Base-by-base conservation (phyloP, 2,113 vertebrate species). In the Gambusia affinis region DNA sequence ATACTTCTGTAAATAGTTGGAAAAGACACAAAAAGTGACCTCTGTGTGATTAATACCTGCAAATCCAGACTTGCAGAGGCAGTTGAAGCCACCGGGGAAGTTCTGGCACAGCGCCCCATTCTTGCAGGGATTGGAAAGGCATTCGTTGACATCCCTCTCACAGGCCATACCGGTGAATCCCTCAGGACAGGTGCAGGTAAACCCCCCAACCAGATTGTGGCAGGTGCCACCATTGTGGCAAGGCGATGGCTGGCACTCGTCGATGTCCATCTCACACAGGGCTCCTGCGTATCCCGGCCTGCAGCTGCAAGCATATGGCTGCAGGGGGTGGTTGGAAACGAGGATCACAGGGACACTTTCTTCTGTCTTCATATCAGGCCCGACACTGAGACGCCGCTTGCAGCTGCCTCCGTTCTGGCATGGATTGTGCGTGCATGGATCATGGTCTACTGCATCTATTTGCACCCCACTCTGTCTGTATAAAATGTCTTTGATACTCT, bases 111-210 rank as follows among this genome's bases (percentile, higher is more conserved):
- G 78, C 0, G 97, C 98, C 0, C 96, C 95, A 0, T 98, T 98
- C 91, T 95, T 96, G 92, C 98, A 99, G 0, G 98, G 98, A 81
- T 93, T 95, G 64, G 96, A 95, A 64, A 97, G 95, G 85, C 98
- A 99, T 91, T 99, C 98, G 0, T 99, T 98, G 92, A 99, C 14
- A 0, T 99, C 98, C 79, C 97, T 95, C 91, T 99, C 98, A 0
- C 98, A 99, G 71, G 98, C 98, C 89, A 96, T 96, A 47, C 98
- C 98, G 0, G 97, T 97, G 93, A 98, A 99, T 66, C 98, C 98
- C 17, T 95, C 96, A 0, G 94, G 94, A 76, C 98, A 99, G 91
- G 95, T 96, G 93, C 98, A 99, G 0, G 97, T 97, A 91, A 99
- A 99, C 10, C 96, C 95, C 0, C 98, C 98, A 77, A 99, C 96